These are phyloP conservation scores for Dynastes hyllus DNA, from an alignment of 2,888 invertebrate genomes.

Conservation along the genomic window DNA sequence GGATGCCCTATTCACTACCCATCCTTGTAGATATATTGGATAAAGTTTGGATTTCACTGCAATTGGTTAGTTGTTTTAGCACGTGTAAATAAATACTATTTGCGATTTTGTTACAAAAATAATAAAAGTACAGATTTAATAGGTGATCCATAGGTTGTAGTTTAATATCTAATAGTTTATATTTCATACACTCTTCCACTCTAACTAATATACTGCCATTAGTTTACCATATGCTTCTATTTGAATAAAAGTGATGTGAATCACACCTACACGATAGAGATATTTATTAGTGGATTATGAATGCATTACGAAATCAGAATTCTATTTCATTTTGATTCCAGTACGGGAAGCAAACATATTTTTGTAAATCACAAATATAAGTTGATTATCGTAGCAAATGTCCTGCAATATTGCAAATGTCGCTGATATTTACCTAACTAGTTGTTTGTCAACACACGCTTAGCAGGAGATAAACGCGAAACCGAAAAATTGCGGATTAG, in stretches of 20 bases:
- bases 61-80: neutral
- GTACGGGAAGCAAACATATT: slow-evolving; percentile 2
- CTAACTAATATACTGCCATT: slow-evolving; percentile 2
- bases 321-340: slow-evolving; percentile 25
- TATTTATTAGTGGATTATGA: slow-evolving; percentile 25
- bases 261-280: slow-evolving; percentile 12
- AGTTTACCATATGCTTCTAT: slow-evolving; percentile 37
- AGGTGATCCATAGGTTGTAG: neutral
- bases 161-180: slow-evolving; percentile 7
- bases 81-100: neutral
- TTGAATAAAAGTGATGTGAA: slow-evolving; percentile 30
- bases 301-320: slow-evolving; percentile 25
- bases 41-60: no score
- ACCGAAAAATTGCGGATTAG: slow-evolving; percentile 5
- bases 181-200: slow-evolving; percentile 15
- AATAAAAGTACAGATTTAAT: slow-evolving; percentile 4
- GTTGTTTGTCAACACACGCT: slow-evolving; percentile 6
- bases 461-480: slow-evolving; percentile 30
- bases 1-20: no score
- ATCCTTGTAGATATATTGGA: no score
- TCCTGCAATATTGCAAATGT: neutral
- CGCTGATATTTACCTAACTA: slow-evolving; percentile 7
- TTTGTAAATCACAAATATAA: neutral
- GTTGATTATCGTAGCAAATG: slow-evolving; percentile 20
- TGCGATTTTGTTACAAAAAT: neutral